These are phyloP conservation scores for Chloroceryle amazona DNA, from an alignment of 2,797 vertebrate species.

Conservation along the genomic window DNA sequence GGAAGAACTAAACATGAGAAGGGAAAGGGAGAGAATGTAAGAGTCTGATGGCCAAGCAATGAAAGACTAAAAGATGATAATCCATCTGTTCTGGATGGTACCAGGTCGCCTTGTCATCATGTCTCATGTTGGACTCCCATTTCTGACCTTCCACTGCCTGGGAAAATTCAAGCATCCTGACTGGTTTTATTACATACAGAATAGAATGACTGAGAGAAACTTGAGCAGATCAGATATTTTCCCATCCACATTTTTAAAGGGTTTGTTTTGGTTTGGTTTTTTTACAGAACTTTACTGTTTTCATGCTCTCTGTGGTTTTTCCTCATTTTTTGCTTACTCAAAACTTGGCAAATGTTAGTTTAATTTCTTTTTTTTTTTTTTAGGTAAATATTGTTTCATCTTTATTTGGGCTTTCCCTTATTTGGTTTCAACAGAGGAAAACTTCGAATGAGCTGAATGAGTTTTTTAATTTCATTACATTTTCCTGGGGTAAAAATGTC, in stretches of 20 bases:
- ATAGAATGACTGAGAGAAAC: background rate
- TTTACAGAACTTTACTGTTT: rapidly evolving
- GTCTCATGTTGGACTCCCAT: background rate
- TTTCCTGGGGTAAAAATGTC: conserved; percentile 52
- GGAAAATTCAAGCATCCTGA: background rate
- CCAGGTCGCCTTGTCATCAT: rapidly evolving
- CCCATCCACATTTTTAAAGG: background rate
- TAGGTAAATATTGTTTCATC: background rate
- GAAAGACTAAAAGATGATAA: background rate
- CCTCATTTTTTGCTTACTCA: background rate
- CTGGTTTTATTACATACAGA: background rate
- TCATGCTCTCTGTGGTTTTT: background rate
- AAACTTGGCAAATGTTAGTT: background rate
- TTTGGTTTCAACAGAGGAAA: conserved; percentile 27
- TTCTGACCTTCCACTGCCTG: background rate
- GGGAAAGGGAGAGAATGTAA: background rate
- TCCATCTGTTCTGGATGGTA: background rate
- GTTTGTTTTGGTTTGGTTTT: background rate
- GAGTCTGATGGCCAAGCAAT: background rate
- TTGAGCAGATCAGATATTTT: background rate
- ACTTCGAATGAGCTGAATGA: background rate
- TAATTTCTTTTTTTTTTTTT: background rate
- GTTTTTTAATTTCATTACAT: background rate
- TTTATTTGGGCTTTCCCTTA: background rate
- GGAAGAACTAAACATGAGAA: conserved; percentile 59